Conservation (phyloP, 2,113 vertebrate genomes). For the Gnathonemus longibarbis region DNA sequence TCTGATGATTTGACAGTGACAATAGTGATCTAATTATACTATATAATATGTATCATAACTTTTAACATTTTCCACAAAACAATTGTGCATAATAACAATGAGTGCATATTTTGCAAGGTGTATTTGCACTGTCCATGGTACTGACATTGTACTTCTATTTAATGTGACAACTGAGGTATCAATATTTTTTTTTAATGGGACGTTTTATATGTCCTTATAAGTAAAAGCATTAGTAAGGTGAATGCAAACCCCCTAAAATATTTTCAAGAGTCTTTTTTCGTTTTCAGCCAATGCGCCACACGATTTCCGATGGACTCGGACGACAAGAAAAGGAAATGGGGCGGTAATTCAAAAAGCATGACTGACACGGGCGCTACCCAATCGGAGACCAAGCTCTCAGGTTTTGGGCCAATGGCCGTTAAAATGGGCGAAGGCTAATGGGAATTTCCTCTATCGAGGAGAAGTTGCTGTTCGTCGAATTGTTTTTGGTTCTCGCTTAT, state of each 20-base stretch:
- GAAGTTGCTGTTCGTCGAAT: neutral
- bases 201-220: neutral
- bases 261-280: neutral
- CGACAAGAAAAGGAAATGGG: neutral
- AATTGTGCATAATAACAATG: neutral
- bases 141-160: neutral
- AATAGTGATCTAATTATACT: neutral
- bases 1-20: neutral
- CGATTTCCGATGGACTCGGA: neutral
- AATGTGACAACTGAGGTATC: neutral
- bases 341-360: neutral
- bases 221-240: neutral
- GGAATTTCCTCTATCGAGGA: neutral
- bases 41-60: neutral
- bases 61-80: neutral
- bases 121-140: conserved; percentile 14
- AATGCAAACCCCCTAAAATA: neutral
- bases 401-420: conserved; percentile 43
- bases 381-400: conserved; percentile 12
- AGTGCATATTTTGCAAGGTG: neutral
- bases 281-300: neutral
- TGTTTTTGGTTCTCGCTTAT: neutral
- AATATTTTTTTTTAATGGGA: neutral
- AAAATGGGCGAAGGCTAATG: neutral
- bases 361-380: conserved; percentile 22